A percentile compares a stretch with the other conserved stretches of the same genome.
Conservation (phyloP, 1,140 invertebrate genomes). For the Drosophila subobscura region DNA sequence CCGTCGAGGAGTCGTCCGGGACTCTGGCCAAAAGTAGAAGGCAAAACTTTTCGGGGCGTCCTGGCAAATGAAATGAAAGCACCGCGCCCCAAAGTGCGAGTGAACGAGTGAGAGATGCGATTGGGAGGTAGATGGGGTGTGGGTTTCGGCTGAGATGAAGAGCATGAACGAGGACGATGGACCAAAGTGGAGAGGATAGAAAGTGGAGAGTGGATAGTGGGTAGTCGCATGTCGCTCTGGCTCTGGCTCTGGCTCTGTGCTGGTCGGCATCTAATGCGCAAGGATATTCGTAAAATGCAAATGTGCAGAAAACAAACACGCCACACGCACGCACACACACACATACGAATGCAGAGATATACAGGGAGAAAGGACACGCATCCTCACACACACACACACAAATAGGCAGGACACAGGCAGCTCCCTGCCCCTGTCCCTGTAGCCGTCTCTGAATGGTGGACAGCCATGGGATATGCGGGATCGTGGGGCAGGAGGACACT, state of each 20-base stretch:
- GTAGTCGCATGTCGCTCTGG: no score
- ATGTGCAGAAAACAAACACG: constrained; percentile 77
- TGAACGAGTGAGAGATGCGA: constrained; percentile 7
- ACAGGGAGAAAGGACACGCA: constrained; percentile 5
- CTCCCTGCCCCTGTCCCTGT: no score
- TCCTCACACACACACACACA: not conserved
- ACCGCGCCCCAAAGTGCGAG: constrained; percentile 58
- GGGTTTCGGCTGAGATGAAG: not conserved
- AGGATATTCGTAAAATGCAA: constrained; percentile 83
- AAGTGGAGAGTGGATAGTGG: constrained; percentile 8
- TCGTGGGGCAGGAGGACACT: constrained; percentile 11
- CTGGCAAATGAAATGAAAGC: constrained; percentile 80
- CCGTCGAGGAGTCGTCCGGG: constrained; percentile 11
- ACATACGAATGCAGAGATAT: constrained; percentile 3
- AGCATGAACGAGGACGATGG: constrained; percentile 2
- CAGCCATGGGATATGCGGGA: not conserved
- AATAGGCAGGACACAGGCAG: not conserved
- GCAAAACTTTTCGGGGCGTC: constrained; percentile 64
- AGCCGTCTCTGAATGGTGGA: not conserved
- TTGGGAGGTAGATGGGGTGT: not conserved
- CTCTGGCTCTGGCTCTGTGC: not conserved
- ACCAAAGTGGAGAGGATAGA: constrained; percentile 34
- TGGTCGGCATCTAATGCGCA: constrained; percentile 75
- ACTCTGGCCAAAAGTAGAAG: constrained; percentile 59
- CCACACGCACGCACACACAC: constrained; percentile 26